Conservation (phyloP, 92 coral and sea anemone genomes). For the Zoanthus solanderi region DNA sequence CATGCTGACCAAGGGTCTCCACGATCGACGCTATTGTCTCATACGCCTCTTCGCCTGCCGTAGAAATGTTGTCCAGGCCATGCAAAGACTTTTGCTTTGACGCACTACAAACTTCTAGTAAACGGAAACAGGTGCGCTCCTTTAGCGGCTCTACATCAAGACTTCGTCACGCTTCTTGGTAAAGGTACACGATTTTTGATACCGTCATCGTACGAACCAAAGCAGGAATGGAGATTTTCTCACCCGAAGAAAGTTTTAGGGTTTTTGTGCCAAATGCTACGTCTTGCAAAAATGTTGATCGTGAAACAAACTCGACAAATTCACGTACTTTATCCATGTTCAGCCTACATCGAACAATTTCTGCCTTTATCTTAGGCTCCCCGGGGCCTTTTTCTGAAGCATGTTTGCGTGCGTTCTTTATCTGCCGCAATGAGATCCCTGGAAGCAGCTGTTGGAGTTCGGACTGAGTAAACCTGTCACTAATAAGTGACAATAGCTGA, state of each 20-base stretch:
- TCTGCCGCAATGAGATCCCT: conserved; percentile 61
- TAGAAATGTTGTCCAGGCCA: conserved; percentile 56
- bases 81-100: conserved; percentile 70
- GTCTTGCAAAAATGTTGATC: conserved; percentile 63
- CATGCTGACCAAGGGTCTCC: conserved; percentile 10
- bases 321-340: conserved; percentile 53
- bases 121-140: conserved; percentile 59
- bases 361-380: conserved; percentile 20
- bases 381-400: conserved; percentile 45
- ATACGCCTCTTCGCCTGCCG: conserved; percentile 59
- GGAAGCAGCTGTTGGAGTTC: conserved; percentile 59
- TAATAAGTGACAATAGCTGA: conserved; percentile 57
- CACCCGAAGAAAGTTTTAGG: conserved; percentile 60
- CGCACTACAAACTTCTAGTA: conserved; percentile 59
- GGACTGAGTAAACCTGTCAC: conserved; percentile 55
- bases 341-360: conserved; percentile 47
- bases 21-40: conserved; percentile 31
- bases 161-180: conserved; percentile 43
- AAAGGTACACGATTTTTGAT: conserved; percentile 49
- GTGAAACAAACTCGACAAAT: conserved; percentile 53
- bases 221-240: conserved; percentile 56
- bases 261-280: conserved; percentile 59
- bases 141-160: conserved; percentile 22
- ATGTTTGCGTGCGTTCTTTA: conserved; percentile 60
- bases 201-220: conserved; percentile 63